Conservation (phyloP, 2,797 vertebrate species). For the Harpagifer antarcticus region DNA sequence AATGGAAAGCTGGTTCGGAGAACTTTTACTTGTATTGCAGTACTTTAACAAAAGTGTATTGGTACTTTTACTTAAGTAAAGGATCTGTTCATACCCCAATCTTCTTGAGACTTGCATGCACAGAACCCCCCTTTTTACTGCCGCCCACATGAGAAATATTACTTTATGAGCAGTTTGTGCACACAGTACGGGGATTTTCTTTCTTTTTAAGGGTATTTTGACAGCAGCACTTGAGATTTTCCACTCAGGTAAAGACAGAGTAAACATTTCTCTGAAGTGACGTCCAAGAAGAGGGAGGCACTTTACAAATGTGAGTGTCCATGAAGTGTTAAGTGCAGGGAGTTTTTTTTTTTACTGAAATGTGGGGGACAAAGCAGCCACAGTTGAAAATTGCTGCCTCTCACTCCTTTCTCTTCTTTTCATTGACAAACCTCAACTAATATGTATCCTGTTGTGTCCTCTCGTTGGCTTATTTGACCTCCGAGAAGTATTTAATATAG, state of each 20-base stretch:
- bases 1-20: too few relatives aligned
- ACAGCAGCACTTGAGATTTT: conserved; percentile 80
- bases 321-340: conserved; percentile 43
- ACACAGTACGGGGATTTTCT: conserved; percentile 14
- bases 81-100: too few relatives aligned
- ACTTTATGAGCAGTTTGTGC: conserved; percentile 17
- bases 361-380: not conserved
- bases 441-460: not conserved
- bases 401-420: not conserved
- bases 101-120: not conserved
- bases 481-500: conserved; percentile 1
- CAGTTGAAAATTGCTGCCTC: not conserved
- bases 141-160: conserved; percentile 34
- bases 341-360: not conserved
- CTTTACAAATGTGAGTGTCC: conserved; percentile 38
- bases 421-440: not conserved
- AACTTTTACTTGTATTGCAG: too few relatives aligned
- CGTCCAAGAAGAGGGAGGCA: not conserved
- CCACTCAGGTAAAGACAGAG: conserved; percentile 63
- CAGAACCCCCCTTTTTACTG: not conserved
- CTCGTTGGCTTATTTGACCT: not conserved
- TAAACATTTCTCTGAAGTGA: conserved; percentile 63
- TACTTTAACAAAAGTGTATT: too few relatives aligned
- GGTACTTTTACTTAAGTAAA: too few relatives aligned
- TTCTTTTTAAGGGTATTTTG: conserved; percentile 65